phyloP scores from a whole-genome alignment of 2,888 invertebrate species.

The Pristionchus exspectatus region DNA sequence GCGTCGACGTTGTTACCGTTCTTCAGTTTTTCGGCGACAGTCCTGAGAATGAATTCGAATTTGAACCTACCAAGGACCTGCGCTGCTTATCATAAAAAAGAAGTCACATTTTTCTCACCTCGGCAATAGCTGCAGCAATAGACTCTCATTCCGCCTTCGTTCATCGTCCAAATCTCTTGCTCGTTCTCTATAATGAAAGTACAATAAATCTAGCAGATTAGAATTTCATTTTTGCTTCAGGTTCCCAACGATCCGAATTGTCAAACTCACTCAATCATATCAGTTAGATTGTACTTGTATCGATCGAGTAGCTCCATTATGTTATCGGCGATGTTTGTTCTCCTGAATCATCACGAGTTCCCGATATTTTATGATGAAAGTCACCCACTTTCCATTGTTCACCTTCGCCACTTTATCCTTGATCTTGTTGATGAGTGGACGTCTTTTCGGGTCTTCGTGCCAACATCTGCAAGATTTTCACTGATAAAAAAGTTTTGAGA shows the following conservation, averaged over 20 bases:
- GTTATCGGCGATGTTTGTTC: constrained; percentile 96
- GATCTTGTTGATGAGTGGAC: constrained; percentile 91
- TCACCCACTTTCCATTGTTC: constrained; percentile 88
- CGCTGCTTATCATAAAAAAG: neutral
- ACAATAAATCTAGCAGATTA: too few species aligned
- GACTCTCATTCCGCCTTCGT: constrained; percentile 85
- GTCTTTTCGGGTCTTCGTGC: constrained; percentile 91
- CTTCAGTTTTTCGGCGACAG: constrained; percentile 65
- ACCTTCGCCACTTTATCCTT: constrained; percentile 91
- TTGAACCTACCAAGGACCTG: neutral
- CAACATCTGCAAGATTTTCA: constrained; percentile 90
- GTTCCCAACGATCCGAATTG: neutral
- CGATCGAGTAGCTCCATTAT: constrained; percentile 99
- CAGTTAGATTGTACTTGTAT: constrained; percentile 95
- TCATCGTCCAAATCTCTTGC: constrained; percentile 91
- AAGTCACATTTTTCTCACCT: constrained; percentile 81
- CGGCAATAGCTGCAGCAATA: constrained; percentile 86
- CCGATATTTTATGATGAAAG: neutral
- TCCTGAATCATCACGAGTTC: constrained; percentile 83
- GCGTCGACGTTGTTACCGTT: constrained; percentile 66
- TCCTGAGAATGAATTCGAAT: constrained; percentile 49
- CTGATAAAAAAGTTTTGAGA: neutral
- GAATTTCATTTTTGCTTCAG: neutral
- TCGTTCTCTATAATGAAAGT: constrained; percentile 84
- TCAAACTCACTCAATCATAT: constrained; percentile 85